These are phyloP conservation scores for Scaptomyza parva DNA, from an alignment of 2,888 invertebrate genomes.

Conservation along the genomic window DNA sequence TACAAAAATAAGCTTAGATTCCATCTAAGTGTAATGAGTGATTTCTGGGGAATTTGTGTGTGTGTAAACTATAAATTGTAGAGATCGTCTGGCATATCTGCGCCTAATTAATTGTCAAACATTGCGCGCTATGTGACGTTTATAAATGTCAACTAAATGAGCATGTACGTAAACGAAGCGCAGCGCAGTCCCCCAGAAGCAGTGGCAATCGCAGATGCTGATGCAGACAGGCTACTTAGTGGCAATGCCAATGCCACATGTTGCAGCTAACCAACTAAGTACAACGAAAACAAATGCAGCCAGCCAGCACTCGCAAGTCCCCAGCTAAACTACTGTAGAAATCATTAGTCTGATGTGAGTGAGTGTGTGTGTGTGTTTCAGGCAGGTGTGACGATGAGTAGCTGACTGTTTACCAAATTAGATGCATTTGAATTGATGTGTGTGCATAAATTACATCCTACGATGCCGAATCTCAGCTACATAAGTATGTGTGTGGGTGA, in stretches of 20 bases:
- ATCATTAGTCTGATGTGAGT: conserved; percentile 4
- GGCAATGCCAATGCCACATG: conserved; percentile 79
- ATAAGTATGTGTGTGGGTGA: conserved; percentile 1
- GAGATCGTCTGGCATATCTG: conserved; percentile 52
- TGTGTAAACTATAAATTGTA: conserved; percentile 4
- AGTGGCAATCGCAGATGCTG: conserved; percentile 50
- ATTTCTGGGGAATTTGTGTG: conserved; percentile 28
- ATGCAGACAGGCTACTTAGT: conserved; percentile 77
- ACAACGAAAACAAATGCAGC: conserved; percentile 65
- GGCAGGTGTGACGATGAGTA: conserved; percentile 71
- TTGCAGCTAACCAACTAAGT: conserved; percentile 57
- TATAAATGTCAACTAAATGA: conserved; percentile 81
- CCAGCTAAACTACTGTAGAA: background rate
- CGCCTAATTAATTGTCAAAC: conserved; percentile 79
- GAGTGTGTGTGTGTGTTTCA: conserved; percentile 22
- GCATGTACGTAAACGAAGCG: conserved; percentile 74
- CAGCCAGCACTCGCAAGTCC: conserved; percentile 30
- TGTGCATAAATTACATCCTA: conserved; percentile 74
- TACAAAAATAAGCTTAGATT: conserved; percentile 49
- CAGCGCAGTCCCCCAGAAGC: conserved; percentile 48
- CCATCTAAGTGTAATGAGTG: conserved; percentile 47
- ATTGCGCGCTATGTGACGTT: conserved; percentile 79
- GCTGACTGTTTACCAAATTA: conserved; percentile 75
- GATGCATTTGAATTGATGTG: conserved; percentile 79
- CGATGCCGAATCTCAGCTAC: conserved; percentile 41